A percentile compares a stretch with the other conserved stretches of the same genome.
phyloP scores from a whole-genome alignment of 2,113 vertebrate genomes.

The Mellivora capensis region DNA sequence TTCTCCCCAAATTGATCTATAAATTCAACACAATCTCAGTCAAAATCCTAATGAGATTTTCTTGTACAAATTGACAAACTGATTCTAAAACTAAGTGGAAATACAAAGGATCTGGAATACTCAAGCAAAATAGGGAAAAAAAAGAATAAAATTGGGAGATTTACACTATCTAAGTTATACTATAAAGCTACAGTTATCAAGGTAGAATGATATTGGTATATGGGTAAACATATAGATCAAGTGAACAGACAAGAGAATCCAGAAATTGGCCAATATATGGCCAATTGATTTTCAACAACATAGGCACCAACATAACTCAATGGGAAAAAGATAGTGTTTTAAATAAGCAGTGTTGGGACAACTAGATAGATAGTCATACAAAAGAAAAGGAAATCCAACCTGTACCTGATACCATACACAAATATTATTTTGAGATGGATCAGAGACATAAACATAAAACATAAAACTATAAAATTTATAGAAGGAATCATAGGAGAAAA shows the following conservation, averaged over 20 bases:
- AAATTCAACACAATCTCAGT: background rate
- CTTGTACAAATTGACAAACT: background rate
- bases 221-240: background rate
- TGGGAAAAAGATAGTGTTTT: background rate
- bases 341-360: background rate
- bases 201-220: background rate
- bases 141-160: background rate
- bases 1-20: background rate
- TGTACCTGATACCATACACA: background rate
- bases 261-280: background rate
- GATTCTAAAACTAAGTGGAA: slow-evolving; percentile 32
- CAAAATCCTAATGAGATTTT: background rate
- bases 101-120: background rate
- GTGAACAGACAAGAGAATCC: background rate
- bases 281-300: slow-evolving; percentile 14
- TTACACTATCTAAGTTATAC: background rate
- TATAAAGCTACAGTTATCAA: background rate
- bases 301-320: background rate
- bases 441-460: background rate
- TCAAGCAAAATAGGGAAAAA: background rate
- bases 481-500: slow-evolving; percentile 17
- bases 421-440: slow-evolving; percentile 2
- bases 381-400: background rate
- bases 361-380: background rate
- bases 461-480: background rate